Evolutionary conservation across 2,888 invertebrate genomes (phyloP), one percentile per base, ranked within the genome.

Genomic region (Bugulina stolonifera): DNA sequence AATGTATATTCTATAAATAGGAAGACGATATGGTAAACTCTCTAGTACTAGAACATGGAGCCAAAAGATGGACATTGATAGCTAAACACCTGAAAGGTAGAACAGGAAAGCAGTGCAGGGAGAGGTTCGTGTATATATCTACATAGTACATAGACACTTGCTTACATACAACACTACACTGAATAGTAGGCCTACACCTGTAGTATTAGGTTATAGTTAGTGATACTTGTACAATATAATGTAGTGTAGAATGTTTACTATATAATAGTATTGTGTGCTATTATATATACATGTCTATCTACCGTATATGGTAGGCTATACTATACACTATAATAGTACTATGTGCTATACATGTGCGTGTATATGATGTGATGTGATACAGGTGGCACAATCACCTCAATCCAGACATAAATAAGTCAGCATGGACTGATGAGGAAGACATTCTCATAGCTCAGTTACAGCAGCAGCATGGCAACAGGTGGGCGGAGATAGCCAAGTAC

Each of bases 361-460:
- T 52, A 52, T 22, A 52, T 14, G 52, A 22, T 14, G 22, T 52
- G 52, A 22, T 52, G 22, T 52, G 52, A 22, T 64, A 0, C 72
- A 85, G 86, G 77, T 98, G 97, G 97, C 97, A 98, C 87, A 98
- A 98, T 84, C 97, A 98, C 83, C 87, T 98, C 29, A 96, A 97
- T 85, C 97, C 97, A 0, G 92, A 91, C 55, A 97, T 98, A 79
- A 96, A 95, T 85, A 98, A 98, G 85, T 91, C 92, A 0, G 94
- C 96, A 0, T 98, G 97, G 97, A 96, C 95, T 0, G 93, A 93
- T 77, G 91, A 92, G 72, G 97, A 98, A 83, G 89, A 91, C 76
- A 89, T 92, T 18, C 93, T 95, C 77, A 95, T 95, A 79, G 91
- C 92, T 80, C 79, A 86, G 72, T 85, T 87, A 23, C 97, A 97